Percentiles rank a stretch among this genome's conserved stretches.
Conservation (phyloP, 2,113 vertebrate genomes). For the Pan troglodytes region NHGRI_mPanTro3-v2.1_pri NC_072410.2:83527001-83527500, state of each 20-base stretch:
- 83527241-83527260: not conserved
- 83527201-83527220: not conserved
- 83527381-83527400: not conserved
- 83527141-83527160: not conserved
- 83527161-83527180: not conserved
- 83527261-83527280: not conserved
- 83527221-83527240: not conserved
- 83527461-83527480: not conserved
- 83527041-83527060: not conserved
- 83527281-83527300: too few species aligned
- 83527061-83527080: not conserved
- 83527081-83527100: not conserved
- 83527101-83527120: not conserved
- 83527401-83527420: not conserved
- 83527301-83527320: not conserved
- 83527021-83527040: not conserved
- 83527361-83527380: not conserved
- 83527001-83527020: not conserved
- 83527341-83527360: not conserved
- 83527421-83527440: not conserved
- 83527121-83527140: not conserved
- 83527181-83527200: not conserved
- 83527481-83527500: not conserved
- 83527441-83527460: not conserved
- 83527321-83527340: not conserved